These are phyloP conservation scores for Antheraea yamamai DNA, from an alignment of 2,888 invertebrate species.

Conservation along the genomic window DNA sequence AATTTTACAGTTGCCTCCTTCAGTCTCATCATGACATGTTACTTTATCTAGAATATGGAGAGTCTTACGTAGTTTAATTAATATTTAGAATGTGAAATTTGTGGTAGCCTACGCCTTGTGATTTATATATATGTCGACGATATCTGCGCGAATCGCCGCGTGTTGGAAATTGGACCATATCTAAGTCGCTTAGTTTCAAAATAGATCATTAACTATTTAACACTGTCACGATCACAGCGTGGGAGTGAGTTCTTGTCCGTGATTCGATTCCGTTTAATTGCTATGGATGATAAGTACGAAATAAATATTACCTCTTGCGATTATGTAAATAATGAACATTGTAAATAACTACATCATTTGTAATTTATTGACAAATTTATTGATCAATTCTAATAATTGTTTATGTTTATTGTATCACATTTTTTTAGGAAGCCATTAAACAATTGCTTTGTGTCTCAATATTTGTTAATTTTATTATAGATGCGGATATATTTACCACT, in stretches of 20 bases:
- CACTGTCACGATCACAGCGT: constrained; percentile 58
- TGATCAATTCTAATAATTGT: background rate
- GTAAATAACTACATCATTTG: constrained; percentile 17
- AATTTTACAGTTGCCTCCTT: too few species aligned
- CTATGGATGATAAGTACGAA: constrained; percentile 17
- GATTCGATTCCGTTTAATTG: constrained; percentile 29
- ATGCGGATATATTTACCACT: background rate
- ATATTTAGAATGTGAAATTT: too few species aligned
- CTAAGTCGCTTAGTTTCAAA: constrained; percentile 52
- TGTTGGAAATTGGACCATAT: constrained; percentile 30
- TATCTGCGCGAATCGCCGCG: constrained; percentile 21
- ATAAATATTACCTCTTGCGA: constrained; percentile 16
- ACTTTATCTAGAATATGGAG: too few species aligned
- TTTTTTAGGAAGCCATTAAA: background rate
- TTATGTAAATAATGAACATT: background rate
- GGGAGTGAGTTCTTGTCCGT: constrained; percentile 53
- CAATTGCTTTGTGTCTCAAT: background rate
- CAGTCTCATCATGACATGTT: too few species aligned
- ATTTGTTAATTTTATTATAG: background rate
- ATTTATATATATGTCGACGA: background rate
- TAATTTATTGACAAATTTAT: background rate
- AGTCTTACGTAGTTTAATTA: too few species aligned
- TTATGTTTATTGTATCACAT: background rate
- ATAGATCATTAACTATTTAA: constrained; percentile 60
- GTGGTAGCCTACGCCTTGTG: too few species aligned